Conservation (phyloP, 2,888 invertebrate genomes). For the Polymixis flavicincta region DNA sequence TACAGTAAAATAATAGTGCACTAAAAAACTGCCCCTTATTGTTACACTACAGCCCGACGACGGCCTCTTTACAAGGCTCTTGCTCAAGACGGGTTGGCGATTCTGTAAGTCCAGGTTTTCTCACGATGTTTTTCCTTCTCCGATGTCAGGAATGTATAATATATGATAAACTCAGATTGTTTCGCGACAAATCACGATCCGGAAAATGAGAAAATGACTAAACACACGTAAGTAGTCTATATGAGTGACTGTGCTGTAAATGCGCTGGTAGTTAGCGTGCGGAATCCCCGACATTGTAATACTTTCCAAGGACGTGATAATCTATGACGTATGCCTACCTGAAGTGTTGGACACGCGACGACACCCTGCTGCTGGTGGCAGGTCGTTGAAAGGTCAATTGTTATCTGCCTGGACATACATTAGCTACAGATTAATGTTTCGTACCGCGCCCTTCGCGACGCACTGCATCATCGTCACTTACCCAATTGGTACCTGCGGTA, state of each 20-base stretch:
- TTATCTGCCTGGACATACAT: not conserved
- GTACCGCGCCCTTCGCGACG: not conserved
- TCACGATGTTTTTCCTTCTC: not conserved
- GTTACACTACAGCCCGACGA: too few relatives aligned
- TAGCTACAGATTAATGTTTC: not conserved
- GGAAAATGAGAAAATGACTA: not conserved
- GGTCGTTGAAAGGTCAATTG: not conserved
- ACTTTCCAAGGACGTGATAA: not conserved
- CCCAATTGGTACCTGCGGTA: too few relatives aligned
- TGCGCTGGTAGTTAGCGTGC: not conserved
- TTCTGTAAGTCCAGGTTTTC: not conserved
- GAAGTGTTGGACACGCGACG: not conserved
- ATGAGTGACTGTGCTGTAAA: not conserved
- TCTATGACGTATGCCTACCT: not conserved
- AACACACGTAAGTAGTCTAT: not conserved
- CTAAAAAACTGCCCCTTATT: not conserved
- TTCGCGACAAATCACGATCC: not conserved
- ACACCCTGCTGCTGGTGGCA: not conserved
- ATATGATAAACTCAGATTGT: not conserved
- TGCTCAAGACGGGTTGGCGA: not conserved
- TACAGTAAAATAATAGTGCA: not conserved
- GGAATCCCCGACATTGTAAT: not conserved
- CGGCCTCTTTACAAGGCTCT: not conserved
- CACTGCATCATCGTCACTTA: not conserved
- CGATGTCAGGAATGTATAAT: not conserved